These are phyloP conservation scores for Oconnorella tubifera DNA, from an alignment of 2,888 invertebrate genomes.

Conservation along the genomic window DNA sequence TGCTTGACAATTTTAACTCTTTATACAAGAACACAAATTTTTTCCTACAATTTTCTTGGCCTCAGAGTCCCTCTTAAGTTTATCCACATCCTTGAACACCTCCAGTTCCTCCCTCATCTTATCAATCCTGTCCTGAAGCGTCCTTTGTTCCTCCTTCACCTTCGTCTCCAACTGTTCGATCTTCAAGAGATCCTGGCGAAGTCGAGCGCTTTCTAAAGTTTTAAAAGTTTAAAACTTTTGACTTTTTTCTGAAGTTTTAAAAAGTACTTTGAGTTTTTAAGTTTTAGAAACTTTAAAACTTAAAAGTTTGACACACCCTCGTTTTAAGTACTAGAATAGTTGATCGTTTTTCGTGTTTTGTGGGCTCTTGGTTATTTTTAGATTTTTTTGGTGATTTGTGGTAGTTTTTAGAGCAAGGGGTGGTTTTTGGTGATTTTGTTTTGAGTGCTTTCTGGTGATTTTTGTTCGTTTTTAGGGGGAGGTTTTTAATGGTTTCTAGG, in stretches of 20 bases:
- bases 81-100: slow-evolving; percentile 63
- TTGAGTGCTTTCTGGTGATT: too few species aligned
- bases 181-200: slow-evolving; percentile 55
- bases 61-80: slow-evolving; percentile 60
- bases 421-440: too few species aligned
- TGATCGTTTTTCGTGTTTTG: too few species aligned
- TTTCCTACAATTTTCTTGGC: slow-evolving; percentile 57
- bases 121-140: slow-evolving; percentile 58
- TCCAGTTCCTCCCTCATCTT: slow-evolving; percentile 66
- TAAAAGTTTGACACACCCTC: neutral
- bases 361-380: too few species aligned
- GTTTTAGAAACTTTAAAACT: neutral
- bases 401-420: too few species aligned
- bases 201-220: slow-evolving; percentile 60
- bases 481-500: too few species aligned
- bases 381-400: too few species aligned
- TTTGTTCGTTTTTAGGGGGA: too few species aligned
- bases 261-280: too few species aligned
- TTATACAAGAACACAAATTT: neutral
- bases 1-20: too few species aligned
- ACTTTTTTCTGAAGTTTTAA: too few species aligned
- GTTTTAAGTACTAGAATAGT: neutral
- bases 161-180: slow-evolving; percentile 69
- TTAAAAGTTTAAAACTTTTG: too few species aligned
- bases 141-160: slow-evolving; percentile 61